Conservation (phyloP, 2,113 vertebrate genomes). For the Scomber colias region DNA sequence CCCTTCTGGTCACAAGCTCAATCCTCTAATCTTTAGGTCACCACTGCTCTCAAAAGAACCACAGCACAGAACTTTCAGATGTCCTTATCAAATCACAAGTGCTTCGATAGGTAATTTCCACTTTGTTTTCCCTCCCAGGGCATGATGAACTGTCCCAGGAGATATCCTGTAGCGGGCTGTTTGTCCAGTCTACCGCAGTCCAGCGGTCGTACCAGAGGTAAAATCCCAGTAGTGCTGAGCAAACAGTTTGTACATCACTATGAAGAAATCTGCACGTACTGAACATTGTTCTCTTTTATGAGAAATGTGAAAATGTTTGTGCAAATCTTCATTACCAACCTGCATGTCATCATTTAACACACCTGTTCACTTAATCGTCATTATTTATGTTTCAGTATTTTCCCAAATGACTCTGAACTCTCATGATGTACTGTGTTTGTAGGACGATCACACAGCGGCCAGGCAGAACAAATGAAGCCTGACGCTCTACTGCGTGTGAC, state of each 20-base stretch:
- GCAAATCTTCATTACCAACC: background rate
- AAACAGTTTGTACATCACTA: background rate
- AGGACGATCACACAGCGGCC: conserved; percentile 83
- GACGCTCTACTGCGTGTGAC: conserved; percentile 88
- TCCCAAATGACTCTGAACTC: background rate
- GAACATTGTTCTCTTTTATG: too few relatives aligned
- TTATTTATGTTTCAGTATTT: background rate
- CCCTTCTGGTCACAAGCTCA: too few relatives aligned
- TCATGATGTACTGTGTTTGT: conserved; percentile 20
- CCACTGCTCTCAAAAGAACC: background rate
- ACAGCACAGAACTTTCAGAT: background rate
- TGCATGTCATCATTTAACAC: background rate
- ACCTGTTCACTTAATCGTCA: background rate
- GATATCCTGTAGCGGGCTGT: conserved; percentile 84
- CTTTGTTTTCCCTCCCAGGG: conserved; percentile 66
- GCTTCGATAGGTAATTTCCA: background rate
- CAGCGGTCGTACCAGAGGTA: conserved; percentile 80
- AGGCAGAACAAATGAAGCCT: conserved; percentile 86
- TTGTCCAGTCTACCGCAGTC: conserved; percentile 81
- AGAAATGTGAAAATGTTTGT: too few relatives aligned
- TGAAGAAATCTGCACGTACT: background rate
- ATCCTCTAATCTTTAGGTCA: too few relatives aligned
- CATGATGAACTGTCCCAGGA: conserved; percentile 81
- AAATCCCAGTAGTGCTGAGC: conserved; percentile 29
- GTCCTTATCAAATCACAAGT: background rate